Evolutionary conservation across 2,888 invertebrate genomes (phyloP), one percentile per base, ranked within the genome.

Genomic region (Gerris lacustris): DNA sequence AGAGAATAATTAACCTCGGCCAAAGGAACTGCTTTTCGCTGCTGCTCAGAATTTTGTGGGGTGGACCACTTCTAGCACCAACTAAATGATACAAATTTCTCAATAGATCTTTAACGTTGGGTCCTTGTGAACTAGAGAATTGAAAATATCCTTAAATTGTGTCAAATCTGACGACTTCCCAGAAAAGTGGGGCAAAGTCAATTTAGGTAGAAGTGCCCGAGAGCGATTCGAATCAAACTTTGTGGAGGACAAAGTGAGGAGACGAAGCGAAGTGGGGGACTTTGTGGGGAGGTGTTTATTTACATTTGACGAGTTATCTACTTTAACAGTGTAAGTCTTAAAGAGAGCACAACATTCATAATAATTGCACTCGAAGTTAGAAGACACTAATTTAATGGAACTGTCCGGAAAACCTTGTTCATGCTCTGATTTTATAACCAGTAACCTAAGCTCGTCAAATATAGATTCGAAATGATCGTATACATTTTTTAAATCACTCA

Each of bases 31-130:
- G 6, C 9, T 4, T 6, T n/a, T n/a, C n/a, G n/a, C n/a, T n/a
- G n/a, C n/a, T n/a, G n/a, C n/a, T 63, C 6, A 73, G 62, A 47
- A 69, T 31, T 18, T 67, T 17, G 5, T 17, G 11, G 6, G 68
- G 69, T 43, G 67, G 7, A 11, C 70, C 71, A 6, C 44, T 69
- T n/a, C 67, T 63, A 45, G 68, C 67, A 6, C 66, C 9, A 5
- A 63, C 45, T 11, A 73, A 43, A n/a, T 71, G 69, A n/a, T 69
- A 70, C 43, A 73, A 68, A 64, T 73, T 73, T 31, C n/a, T 73
- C 68, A 11, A 63, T 67, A 45, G 67, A 45, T 5, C n/a, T 70
- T 66, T 43, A 73, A n/a, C 5, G 44, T 44, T 6, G 47, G n/a
- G 44, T 72, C 67, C 6, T 66, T 64, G 63, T 72, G 72, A 31